A percentile compares a stretch with the other conserved stretches of the same genome.
phyloP scores from a whole-genome alignment of 2,113 vertebrate species.

The Camelus dromedarius region DNA sequence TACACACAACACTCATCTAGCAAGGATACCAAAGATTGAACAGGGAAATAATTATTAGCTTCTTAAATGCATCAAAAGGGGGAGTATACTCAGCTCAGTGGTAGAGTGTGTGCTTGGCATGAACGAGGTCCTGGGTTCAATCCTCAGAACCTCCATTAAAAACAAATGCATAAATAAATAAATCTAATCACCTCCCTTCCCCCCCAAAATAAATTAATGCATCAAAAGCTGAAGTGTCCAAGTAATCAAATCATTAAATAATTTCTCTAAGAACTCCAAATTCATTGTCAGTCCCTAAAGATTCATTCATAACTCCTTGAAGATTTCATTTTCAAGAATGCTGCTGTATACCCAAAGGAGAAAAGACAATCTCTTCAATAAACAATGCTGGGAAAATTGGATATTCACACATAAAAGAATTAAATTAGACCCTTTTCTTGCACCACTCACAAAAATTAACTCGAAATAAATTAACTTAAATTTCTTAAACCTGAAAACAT shows the following conservation, averaged over 20 bases:
- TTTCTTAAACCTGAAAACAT: not conserved
- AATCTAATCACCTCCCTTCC: too few relatives aligned
- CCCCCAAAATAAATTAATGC: not conserved
- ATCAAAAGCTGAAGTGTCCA: not conserved
- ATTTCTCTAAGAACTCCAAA: not conserved
- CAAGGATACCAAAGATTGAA: not conserved
- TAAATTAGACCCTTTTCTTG: not conserved
- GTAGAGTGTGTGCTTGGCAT: too few relatives aligned
- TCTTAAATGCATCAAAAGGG: not conserved
- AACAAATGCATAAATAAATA: too few relatives aligned
- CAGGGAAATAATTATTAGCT: not conserved
- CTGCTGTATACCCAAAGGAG: not conserved
- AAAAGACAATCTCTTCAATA: not conserved
- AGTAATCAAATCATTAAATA: constrained; percentile 9
- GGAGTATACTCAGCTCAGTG: too few relatives aligned
- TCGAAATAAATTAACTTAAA: not conserved
- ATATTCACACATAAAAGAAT: not conserved
- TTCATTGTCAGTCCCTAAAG: not conserved
- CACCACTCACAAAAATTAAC: not conserved
- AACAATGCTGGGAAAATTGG: not conserved
- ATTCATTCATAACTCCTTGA: not conserved
- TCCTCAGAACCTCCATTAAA: too few relatives aligned
- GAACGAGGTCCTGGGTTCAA: too few relatives aligned
- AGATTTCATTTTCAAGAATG: constrained; percentile 22
- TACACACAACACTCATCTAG: not conserved